Percentiles rank a stretch among this genome's conserved stretches.
phyloP scores from a whole-genome alignment of 2,797 vertebrate genomes.

The Cheirogaleus major region DNA sequence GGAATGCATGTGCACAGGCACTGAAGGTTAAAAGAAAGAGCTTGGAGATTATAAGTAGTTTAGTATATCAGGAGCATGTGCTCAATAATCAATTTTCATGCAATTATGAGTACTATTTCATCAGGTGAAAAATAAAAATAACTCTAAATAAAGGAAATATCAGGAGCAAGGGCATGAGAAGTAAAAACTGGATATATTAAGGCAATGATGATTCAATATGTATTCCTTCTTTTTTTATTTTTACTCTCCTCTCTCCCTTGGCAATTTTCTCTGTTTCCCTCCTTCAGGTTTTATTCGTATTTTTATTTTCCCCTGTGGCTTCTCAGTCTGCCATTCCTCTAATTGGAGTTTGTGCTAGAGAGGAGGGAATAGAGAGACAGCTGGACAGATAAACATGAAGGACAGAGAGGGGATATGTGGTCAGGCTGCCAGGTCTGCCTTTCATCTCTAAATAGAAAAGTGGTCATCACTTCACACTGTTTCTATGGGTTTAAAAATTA shows the following conservation, averaged over 20 bases:
- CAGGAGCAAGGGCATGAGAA: background rate
- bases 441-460: background rate
- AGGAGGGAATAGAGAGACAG: background rate
- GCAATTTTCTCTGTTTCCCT: background rate
- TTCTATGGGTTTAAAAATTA: background rate
- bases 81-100: background rate
- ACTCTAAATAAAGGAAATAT: background rate
- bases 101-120: background rate
- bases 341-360: background rate
- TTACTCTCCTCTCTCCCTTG: background rate
- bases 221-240: background rate
- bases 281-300: background rate
- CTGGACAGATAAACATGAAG: background rate
- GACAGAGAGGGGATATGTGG: background rate
- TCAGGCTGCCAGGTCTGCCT: fast-evolving
- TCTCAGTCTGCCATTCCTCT: background rate
- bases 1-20: background rate
- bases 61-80: background rate
- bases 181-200: background rate
- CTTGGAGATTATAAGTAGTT: background rate
- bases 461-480: background rate
- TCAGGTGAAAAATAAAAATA: background rate
- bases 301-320: background rate
- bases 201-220: background rate
- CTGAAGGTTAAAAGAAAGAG: background rate